Base-by-base conservation (phyloP, 2,797 vertebrate genomes). In the Gadopsis marmoratus region DNA sequence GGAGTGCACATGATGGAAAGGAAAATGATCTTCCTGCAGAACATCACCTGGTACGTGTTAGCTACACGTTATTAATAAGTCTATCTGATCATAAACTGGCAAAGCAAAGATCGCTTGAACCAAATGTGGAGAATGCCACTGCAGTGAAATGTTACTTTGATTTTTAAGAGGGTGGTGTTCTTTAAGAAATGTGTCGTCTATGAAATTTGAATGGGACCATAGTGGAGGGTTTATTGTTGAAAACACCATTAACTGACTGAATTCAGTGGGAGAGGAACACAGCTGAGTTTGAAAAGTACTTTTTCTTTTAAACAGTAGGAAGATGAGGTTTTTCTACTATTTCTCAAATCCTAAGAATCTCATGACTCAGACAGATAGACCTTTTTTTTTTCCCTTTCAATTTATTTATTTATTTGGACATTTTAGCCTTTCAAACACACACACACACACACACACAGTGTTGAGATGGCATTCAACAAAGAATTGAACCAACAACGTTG, bases 1-100 rank as follows among this genome's bases (percentile, higher is more conserved):
- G 80, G 84, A 67, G 23, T 2, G 23, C 83, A 88, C 61, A 80
- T 88, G 82, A 74, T 29, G 45, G 13, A 23, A 50, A 51, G 62
- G 55, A 16, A 33, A 66, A 41, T 26, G 50, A 37, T 17, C 35
- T 71, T 51, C 23, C 37, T 53, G 56, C 76, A 50, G 17, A 58
- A n/a, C 16, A 55, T 79, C 73, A 71, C 67, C 68, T 67, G 80
- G 55, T 65, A 14, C 59, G 59, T 39, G 73, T 88, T 83, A 81
- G 76, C 70, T 19, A 61, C 60, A 47, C 0, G 0, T 14, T 74
- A 21, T 56, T 51, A 51, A 23, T n/a, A 56, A 63, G 45, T 55
- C 47, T 62, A 54, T 69, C 26, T 59, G 62, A 71, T 67, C 47
- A 39, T 76, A 77, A 78, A 79, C 37, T 16, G 37, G 13, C 37